phyloP scores from a whole-genome alignment of 2,113 vertebrate species.

The Scopus umbretta region DNA sequence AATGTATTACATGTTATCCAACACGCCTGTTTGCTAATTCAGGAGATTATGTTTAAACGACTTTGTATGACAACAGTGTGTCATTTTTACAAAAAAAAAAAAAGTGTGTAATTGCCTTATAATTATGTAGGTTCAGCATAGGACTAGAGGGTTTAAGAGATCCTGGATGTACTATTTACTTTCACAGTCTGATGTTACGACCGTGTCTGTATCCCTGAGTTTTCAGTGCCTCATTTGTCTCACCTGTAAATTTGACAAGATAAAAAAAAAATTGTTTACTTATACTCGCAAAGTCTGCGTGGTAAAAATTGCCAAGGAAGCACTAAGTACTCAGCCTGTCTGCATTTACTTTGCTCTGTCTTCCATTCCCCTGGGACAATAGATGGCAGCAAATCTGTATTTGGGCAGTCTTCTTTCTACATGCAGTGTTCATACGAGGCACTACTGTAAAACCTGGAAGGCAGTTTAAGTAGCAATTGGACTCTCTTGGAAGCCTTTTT shows the following conservation, averaged over 20 bases:
- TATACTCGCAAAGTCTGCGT: not conserved
- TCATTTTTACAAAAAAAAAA: not conserved
- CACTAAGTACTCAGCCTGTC: not conserved
- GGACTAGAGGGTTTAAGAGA: not conserved
- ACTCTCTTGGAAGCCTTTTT: not conserved
- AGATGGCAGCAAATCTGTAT: slow-evolving; percentile 16
- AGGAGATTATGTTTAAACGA: not conserved
- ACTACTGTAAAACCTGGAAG: not conserved
- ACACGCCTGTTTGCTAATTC: not conserved
- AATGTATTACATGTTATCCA: not conserved
- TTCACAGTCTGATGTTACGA: not conserved
- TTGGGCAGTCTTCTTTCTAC: not conserved
- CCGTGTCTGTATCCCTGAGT: not conserved
- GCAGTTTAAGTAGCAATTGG: not conserved
- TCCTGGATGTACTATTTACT: not conserved
- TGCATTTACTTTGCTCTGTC: not conserved
- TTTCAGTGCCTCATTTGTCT: not conserved
- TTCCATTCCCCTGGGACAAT: not conserved
- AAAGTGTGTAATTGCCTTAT: not conserved
- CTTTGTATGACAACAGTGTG: not conserved
- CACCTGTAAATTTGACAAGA: not conserved
- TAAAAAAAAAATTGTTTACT: not conserved
- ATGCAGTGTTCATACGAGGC: not conserved
- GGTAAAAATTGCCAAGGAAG: slow-evolving; percentile 24
- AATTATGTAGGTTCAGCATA: not conserved